Evolutionary conservation across 2,888 invertebrate genomes (phyloP).

Genomic region (Parnassius glacialis): DNA sequence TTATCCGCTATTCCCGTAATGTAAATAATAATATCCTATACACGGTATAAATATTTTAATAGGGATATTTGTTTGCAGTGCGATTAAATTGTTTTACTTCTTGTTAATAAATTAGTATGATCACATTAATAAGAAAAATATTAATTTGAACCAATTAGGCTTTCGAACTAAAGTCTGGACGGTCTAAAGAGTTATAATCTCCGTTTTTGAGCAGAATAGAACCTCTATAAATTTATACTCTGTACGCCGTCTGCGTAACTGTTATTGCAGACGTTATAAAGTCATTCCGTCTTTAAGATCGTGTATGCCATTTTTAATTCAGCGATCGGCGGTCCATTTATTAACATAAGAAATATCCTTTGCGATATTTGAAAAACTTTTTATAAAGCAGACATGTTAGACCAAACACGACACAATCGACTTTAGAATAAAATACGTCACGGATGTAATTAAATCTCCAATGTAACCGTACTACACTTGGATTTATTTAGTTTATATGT

Average conservation of each 20-base stretch:
- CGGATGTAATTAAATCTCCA: constrained; percentile 7
- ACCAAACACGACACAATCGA: constrained; percentile 4
- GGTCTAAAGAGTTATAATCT: no score
- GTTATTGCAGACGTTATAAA: constrained; percentile 24
- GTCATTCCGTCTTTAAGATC: constrained; percentile 18
- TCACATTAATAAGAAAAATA: no score
- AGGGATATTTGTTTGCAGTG: no score
- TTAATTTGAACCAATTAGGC: no score
- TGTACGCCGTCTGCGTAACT: constrained; percentile 13
- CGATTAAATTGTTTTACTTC: no score
- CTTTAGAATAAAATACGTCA: neutral
- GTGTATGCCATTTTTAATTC: constrained; percentile 28
- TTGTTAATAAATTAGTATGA: no score
- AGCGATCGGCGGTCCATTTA: constrained; percentile 19
- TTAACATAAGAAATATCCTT: constrained; percentile 26
- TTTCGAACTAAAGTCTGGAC: no score
- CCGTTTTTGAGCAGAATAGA: no score
- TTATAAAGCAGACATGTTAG: constrained; percentile 10
- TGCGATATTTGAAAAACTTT: constrained; percentile 14
- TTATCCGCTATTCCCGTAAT: no score
- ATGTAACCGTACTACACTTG: neutral
- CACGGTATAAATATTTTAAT: no score
- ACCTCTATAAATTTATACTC: constrained; percentile 10
- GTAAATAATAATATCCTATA: no score
- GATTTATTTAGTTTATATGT: no score